phyloP scores from a whole-genome alignment of 1,140 invertebrate genomes.

The Lerema accius region DNA sequence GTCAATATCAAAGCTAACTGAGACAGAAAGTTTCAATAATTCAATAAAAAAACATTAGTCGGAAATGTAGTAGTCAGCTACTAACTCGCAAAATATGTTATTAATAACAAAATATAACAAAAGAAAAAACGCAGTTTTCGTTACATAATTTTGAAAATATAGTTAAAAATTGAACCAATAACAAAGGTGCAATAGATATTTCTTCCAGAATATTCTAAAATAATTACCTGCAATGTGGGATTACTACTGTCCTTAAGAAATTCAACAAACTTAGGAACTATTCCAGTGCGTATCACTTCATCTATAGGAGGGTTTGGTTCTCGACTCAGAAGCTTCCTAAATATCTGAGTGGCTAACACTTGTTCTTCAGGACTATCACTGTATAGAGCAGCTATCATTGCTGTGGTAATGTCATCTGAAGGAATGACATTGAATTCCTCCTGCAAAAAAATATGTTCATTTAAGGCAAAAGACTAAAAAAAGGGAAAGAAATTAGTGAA shows the following conservation, averaged over 20 bases:
- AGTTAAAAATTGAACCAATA: too few relatives aligned
- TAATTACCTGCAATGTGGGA: conserved; percentile 91
- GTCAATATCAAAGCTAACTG: too few relatives aligned
- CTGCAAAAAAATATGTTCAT: conserved; percentile 42
- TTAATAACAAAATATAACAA: too few relatives aligned
- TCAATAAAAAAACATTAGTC: too few relatives aligned
- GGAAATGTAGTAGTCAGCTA: too few relatives aligned
- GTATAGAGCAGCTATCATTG: conserved; percentile 94
- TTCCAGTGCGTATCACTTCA: conserved; percentile 98
- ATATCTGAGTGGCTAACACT: conserved; percentile 95
- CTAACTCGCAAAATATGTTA: too few relatives aligned
- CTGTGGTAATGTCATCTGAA: conserved; percentile 85
- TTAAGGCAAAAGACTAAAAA: too few relatives aligned
- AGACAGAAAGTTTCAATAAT: too few relatives aligned
- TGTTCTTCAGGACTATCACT: conserved; percentile 92
- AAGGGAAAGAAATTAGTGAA: too few relatives aligned
- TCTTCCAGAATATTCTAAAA: not conserved
- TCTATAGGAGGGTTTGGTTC: conserved; percentile 99
- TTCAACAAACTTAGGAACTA: conserved; percentile 97
- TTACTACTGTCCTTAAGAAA: conserved; percentile 94
- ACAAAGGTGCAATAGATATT: too few relatives aligned
- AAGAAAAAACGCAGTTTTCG: too few relatives aligned
- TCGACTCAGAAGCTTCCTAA: conserved; percentile 95
- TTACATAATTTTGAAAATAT: too few relatives aligned
- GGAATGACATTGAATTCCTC: conserved; percentile 63